Evolutionary conservation across 2,113 vertebrate genomes (phyloP), one percentile per base, ranked within the genome.

Genomic region (Sander lucioperca): DNA sequence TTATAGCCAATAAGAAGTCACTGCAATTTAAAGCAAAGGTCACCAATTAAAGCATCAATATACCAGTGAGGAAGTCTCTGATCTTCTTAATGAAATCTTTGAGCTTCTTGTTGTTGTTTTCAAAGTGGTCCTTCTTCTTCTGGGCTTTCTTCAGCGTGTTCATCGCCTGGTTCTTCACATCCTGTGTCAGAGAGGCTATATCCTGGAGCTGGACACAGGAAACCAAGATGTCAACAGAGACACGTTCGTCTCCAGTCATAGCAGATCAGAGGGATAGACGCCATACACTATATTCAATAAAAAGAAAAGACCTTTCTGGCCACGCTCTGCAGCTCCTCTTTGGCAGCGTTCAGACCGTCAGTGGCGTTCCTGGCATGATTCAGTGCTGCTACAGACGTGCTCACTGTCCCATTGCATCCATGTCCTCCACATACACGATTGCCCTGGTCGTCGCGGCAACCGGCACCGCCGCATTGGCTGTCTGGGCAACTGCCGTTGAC

Each of bases 31-130:
- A 39, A 58, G 11, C 14, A 39, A 45, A 58, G 5, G 11, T 15
- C n/a, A 21, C 15, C 18, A 57, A 21, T 50, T 12, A 39, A 1
- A 43, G 10, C 11, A 19, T 21, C 2, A 13, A 64, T 64, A 10
- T 59, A 97, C 97, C 97, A 53, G 92, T 95, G 77, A 99, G 94
- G 91, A 98, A 97, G 79, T 95, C 93, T 93, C 91, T 96, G 89
- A 98, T 96, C 57, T 87, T 94, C 85, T 94, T 94, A 59, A 97
- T 96, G 71, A 96, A 96, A 54, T 95, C 92, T 75, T 96, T 94
- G 8, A 98, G 94, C 51, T 94, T 91, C 12, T 95, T 93, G 0
- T 96, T 95, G 0, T 93, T 95, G 21, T 93, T 95, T 72, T 96
- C 95, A 12, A 96, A 95, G 0, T 54, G 6, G 1, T 92, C 88